Evolutionary conservation across 2,888 invertebrate species (phyloP), one percentile per base, ranked within the genome.

Genomic region (Mimumesa dahlbomi): DNA sequence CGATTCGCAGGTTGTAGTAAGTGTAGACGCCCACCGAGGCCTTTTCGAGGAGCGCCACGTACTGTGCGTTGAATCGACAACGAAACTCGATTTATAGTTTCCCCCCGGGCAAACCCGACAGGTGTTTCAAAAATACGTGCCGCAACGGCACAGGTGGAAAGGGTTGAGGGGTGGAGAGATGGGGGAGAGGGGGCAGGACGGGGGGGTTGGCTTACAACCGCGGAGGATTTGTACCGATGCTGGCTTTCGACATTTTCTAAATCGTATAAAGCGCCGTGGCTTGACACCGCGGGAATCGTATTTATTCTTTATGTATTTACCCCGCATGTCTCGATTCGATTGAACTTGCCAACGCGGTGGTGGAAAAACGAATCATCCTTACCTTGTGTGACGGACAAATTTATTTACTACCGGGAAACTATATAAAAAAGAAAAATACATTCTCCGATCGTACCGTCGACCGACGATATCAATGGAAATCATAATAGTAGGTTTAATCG

Each of bases 61-160:
- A 53, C 31, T 22, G 36, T 40, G 43, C 62, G 62, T 49, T 49
- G 50, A 61, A 77, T 74, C 66, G 74, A 77, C 71, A 66, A 66
- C 63, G 68, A 66, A 77, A 77, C 61, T 72, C 74, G 68, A 74
- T 77, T 73, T 70, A 61, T 50, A 59, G 52, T 65, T 63, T 66
- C 43, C 36, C 21, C 3, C 25, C 25, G 31, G 54, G 29, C 50
- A 38, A 52, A 45, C 18, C 16, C 57, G 77, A 70, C 57, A 43
- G 70, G 36, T 61, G 63, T 74, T 74, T 71, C 48, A 52, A 74
- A 71, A 74, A 74, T 74, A 75, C 68, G 54, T 52, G 71, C 58
- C 53, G 18, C 11, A 42, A 53, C n/a, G 36, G 9, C 9, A n/a
- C n/a, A n/a, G n/a, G n/a, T n/a, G n/a, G n/a, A n/a, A n/a, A n/a